Evolutionary conservation across 2,797 vertebrate genomes (phyloP), one percentile per base, ranked within the genome.

Genomic region (Darevskia nairensis): DNA sequence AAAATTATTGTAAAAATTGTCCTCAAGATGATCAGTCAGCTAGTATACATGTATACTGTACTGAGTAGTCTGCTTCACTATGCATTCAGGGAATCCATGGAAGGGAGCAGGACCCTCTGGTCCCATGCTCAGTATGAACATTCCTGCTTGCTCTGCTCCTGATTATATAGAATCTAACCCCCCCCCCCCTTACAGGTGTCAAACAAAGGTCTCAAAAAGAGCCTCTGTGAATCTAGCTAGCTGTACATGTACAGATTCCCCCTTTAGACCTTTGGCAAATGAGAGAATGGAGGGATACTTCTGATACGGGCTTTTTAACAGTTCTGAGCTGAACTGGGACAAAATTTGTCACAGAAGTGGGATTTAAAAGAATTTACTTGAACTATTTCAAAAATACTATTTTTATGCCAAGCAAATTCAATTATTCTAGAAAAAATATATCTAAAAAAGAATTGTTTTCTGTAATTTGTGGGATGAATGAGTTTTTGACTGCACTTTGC

Each of bases 391-490:
- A 87, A 81, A 83, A 88, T 83, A 29, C 80, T 1, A 29, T 89
- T 76, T 8, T 69, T 88, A 68, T 55, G 41, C 69, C 19, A 86
- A 86, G n/a, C 39, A 75, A 0, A 74, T n/a, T 64, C 59, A 91
- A 90, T 82, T 1, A 64, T 81, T 83, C 74, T 74, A 66, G 66
- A 93, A 89, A 59, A 92, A 84, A 23, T 1, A 8, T 88, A 85
- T 5, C 78, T 86, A 35, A 55, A 89, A 90, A 1, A 83, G 0
- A 10, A 44, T 94, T 66, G 81, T 78, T 21, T 80, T 75, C 93
- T 85, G 61, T 76, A 91, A 93, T 19, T n/a, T 75, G 80, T 87
- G 74, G 29, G 13, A 8, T 80, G 77, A 15, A 2, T 82, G 82
- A 87, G 91, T 27, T 41, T 39, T 64, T 55, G 50, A 41, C 32